Evolutionary conservation across 2,888 invertebrate species (phyloP), one percentile per base, ranked within the genome.

Genomic region (Maniola hyperantus): DNA sequence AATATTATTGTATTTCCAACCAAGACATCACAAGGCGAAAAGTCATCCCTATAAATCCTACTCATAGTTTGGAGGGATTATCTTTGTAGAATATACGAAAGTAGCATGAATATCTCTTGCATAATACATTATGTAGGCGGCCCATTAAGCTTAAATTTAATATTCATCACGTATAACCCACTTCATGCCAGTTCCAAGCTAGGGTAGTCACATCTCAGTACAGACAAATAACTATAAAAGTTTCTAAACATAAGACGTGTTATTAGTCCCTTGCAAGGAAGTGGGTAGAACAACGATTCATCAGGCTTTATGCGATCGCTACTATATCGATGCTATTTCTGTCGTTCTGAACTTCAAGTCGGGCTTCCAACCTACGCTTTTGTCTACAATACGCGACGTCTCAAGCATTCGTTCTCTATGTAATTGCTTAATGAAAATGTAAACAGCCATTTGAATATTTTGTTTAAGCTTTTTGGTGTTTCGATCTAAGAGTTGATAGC

Each of bases 301-400:
- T 54, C 36, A 55, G 18, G 39, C 54, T 55, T 55, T 55, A 34
- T 53, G 11, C 36, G 26, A 18, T 15, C 44, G 36, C n/a, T n/a
- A n/a, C n/a, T n/a, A n/a, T n/a, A n/a, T n/a, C n/a, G n/a, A n/a
- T 34, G 34, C 50, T 60, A 60, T 60, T 60, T 60, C 50, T 50
- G 36, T 50, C 18, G 1, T 15, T 44, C 15, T 26, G 34, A 46
- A 48, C 59, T 34, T 33, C 6, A 59, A 48, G 10, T 34, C 33
- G 33, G 13, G 34, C 44, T 33, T 33, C 44, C 46, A 44, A 18
- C 59, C 48, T 11, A 60, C 59, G 59, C 59, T 6, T 48, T 60
- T 60, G 59, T 60, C 59, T 60, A 10, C 34, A 48, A 15, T 2
- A 26, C 46, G 26, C 59, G 15, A 48, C 8, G 48, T 46, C 59